phyloP scores from a whole-genome alignment of 2,113 vertebrate species.

The Ophiodon elongatus region DNA sequence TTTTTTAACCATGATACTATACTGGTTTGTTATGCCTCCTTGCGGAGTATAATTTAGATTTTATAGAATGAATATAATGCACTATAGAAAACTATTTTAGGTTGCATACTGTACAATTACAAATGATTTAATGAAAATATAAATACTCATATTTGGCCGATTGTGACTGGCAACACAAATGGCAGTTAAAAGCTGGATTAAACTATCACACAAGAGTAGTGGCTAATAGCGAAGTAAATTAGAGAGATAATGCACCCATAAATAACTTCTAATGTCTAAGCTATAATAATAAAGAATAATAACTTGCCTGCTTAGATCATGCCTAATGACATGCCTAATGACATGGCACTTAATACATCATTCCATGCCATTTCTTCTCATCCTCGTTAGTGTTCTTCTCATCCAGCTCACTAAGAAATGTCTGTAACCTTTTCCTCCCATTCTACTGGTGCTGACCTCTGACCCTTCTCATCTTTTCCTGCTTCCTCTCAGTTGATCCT shows the following conservation, averaged over 20 bases:
- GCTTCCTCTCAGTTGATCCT: conserved; percentile 94
- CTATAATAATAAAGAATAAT: too few relatives aligned
- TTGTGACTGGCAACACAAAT: conserved; percentile 23
- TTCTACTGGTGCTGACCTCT: conserved; percentile 76
- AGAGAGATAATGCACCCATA: conserved; percentile 53
- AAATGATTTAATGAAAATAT: not conserved
- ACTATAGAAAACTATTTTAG: not conserved
- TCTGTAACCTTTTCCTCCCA: conserved; percentile 69
- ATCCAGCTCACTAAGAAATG: conserved; percentile 54
- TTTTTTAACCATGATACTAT: not conserved
- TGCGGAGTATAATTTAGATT: not conserved
- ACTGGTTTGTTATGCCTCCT: conserved; percentile 28
- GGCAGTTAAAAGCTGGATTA: conserved; percentile 26
- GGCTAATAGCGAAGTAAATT: conserved; percentile 40
- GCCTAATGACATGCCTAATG: conserved; percentile 52
- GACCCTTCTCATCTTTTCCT: conserved; percentile 93
- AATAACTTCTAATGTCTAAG: conserved; percentile 56
- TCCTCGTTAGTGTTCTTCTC: conserved; percentile 51
- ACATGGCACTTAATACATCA: conserved; percentile 46
- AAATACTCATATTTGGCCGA: not conserved
- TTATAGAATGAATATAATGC: not conserved
- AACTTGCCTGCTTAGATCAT: conserved; percentile 36
- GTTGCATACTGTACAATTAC: not conserved
- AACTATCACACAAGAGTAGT: conserved; percentile 30
- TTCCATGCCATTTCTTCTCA: conserved; percentile 51